These are phyloP conservation scores for Indicator maculatus DNA, from an alignment of 2,113 vertebrate species.

Conservation along the genomic window DNA sequence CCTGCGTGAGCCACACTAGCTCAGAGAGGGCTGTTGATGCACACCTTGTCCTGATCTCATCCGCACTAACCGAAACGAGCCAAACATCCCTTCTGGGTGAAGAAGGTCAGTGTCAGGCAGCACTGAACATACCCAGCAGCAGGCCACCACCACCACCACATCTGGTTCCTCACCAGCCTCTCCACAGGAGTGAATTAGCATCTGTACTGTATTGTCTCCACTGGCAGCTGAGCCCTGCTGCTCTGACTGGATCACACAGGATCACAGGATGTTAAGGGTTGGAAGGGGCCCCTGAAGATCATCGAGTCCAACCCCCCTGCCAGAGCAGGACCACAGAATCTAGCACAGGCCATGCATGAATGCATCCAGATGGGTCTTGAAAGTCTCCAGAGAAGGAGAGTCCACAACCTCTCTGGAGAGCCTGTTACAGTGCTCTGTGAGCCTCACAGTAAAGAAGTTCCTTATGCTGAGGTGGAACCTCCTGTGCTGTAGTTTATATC, in stretches of 20 bases:
- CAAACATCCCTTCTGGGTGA: background rate
- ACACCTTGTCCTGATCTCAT: background rate
- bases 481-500: too few species aligned
- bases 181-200: fast-evolving
- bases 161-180: background rate
- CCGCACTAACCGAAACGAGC: fast-evolving
- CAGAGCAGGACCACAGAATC: too few species aligned
- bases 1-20: fast-evolving
- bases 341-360: too few species aligned
- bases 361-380: too few species aligned
- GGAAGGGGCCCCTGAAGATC: too few species aligned
- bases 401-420: too few species aligned
- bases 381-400: too few species aligned
- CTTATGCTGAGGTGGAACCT: too few species aligned
- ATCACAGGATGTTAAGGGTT: too few species aligned
- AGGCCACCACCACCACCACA: fast-evolving
- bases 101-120: background rate
- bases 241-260: background rate
- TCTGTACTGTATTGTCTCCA: background rate
- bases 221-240: background rate
- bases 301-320: too few species aligned
- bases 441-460: too few species aligned
- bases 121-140: fast-evolving
- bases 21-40: background rate
- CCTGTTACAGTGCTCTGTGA: too few species aligned